A percentile compares a stretch with the other conserved stretches of the same genome.
Conservation (phyloP, 2,888 invertebrate genomes). For the Dicycla oo region DNA sequence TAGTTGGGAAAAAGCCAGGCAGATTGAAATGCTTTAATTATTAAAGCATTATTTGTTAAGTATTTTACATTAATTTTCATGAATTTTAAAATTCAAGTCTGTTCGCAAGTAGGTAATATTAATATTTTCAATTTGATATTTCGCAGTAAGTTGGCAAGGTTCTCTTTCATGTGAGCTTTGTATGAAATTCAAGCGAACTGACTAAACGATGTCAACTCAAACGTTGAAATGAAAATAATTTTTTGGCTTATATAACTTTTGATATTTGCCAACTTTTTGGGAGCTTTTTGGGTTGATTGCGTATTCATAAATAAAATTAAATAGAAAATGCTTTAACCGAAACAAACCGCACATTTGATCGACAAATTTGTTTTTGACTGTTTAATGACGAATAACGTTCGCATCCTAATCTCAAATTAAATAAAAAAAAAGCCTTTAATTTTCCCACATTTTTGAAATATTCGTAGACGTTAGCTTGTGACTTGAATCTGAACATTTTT, state of each 20-base stretch:
- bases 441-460: no score
- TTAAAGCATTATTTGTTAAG: no score
- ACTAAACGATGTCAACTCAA: conserved; percentile 27
- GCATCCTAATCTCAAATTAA: no score
- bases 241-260: conserved; percentile 20
- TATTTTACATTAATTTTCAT: neutral
- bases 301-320: conserved; percentile 7
- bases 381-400: neutral
- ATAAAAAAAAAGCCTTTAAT: no score
- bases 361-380: neutral
- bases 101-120: neutral
- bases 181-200: conserved; percentile 48
- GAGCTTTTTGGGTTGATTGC: conserved; percentile 1
- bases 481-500: no score
- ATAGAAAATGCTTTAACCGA: neutral
- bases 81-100: conserved; percentile 5
- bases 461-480: no score
- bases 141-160: conserved; percentile 33
- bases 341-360: neutral
- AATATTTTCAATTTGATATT: conserved; percentile 30
- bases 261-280: neutral
- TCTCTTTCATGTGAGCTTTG: conserved; percentile 18
- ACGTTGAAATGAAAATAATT: conserved; percentile 43
- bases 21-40: no score
- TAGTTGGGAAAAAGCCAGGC: no score